These are phyloP conservation scores for Moxostoma hubbsi DNA, from an alignment of 2,797 vertebrate species.

Conservation along the genomic window DNA sequence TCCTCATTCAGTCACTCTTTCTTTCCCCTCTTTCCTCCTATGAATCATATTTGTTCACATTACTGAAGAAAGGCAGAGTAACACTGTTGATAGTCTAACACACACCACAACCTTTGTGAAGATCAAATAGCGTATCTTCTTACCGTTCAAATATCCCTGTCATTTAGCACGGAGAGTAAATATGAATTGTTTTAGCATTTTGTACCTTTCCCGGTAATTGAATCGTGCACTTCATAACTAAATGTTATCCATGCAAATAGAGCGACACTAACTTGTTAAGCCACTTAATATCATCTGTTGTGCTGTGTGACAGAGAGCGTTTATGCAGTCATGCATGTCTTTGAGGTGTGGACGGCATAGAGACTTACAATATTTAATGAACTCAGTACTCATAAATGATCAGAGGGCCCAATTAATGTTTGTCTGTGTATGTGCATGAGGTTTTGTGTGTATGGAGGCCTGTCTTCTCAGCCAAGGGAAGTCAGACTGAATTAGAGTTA, in stretches of 20 bases:
- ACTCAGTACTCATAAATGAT: conserved; percentile 39
- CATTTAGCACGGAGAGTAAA: conserved; percentile 53
- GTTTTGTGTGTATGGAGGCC: not conserved
- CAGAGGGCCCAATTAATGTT: conserved; percentile 32
- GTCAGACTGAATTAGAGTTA: conserved; percentile 51
- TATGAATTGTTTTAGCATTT: conserved; percentile 42
- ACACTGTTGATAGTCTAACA: conserved; percentile 33
- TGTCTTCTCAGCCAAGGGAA: conserved; percentile 39
- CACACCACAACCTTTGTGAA: conserved; percentile 53
- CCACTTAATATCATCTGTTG: conserved; percentile 32
- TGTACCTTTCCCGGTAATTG: conserved; percentile 32
- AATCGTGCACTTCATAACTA: conserved; percentile 46
- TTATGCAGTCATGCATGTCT: conserved; percentile 47
- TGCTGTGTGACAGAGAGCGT: conserved; percentile 29
- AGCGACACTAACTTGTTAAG: conserved; percentile 7
- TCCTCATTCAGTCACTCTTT: conserved; percentile 1
- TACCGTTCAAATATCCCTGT: conserved; percentile 53
- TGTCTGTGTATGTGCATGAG: not conserved
- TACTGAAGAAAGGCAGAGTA: conserved; percentile 42
- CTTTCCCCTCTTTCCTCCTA: conserved; percentile 13
- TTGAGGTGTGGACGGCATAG: conserved; percentile 11
- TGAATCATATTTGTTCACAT: conserved; percentile 56
- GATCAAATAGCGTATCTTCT: conserved; percentile 56
- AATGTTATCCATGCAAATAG: conserved; percentile 14
- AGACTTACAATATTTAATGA: conserved; percentile 29